Conservation (phyloP, 2,113 vertebrate species). For the Dipodomys stephensi region DNA sequence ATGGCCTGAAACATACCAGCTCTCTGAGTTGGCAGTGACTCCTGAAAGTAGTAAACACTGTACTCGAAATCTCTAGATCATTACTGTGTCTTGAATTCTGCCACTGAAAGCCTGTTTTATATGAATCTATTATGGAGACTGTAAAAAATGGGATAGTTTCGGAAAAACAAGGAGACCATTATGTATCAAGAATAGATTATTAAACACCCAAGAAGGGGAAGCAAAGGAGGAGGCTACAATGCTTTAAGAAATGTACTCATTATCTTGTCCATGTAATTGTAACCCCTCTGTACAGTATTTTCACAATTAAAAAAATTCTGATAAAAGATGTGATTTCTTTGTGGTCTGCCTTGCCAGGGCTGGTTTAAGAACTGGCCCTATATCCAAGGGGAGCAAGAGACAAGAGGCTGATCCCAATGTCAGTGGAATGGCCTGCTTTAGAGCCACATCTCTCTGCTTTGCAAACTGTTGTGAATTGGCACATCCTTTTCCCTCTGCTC, state of each 20-base stretch:
- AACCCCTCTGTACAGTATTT: too few species aligned
- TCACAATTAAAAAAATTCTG: too few species aligned
- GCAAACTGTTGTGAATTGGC: background rate
- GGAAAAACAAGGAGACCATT: background rate
- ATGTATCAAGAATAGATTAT: conserved; percentile 14
- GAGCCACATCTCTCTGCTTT: background rate
- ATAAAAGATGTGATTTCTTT: background rate
- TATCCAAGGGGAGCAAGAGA: background rate
- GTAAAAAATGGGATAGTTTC: background rate
- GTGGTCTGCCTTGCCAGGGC: conserved; percentile 8
- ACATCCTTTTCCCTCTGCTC: background rate
- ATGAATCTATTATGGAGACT: background rate
- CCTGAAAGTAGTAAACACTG: too few species aligned
- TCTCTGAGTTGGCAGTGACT: too few species aligned
- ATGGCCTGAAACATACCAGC: too few species aligned
- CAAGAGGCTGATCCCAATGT: background rate
- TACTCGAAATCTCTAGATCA: background rate
- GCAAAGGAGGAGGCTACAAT: too few species aligned
- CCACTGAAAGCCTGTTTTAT: background rate
- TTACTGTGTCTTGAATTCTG: conserved; percentile 19
- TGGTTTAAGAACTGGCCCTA: background rate
- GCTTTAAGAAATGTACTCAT: too few species aligned
- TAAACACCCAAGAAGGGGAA: background rate
- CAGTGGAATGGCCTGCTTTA: background rate
- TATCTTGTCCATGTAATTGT: too few species aligned